These are phyloP conservation scores for Simalia tracyae DNA, from an alignment of 2,797 vertebrate species.

Conservation along the genomic window DNA sequence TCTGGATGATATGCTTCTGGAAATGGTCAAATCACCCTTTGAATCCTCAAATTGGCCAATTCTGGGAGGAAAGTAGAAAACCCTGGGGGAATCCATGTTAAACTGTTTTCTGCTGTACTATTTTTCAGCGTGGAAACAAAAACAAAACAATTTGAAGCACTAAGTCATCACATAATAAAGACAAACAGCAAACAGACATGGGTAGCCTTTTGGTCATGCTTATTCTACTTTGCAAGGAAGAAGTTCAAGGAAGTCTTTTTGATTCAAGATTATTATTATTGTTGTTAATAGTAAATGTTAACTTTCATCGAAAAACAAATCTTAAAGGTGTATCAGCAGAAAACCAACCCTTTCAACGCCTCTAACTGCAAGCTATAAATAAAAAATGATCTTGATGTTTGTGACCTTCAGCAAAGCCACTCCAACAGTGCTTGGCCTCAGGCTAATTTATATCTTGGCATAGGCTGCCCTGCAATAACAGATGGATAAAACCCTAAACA, in stretches of 20 bases:
- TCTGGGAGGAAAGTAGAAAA: background rate
- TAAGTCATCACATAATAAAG: background rate
- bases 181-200: background rate
- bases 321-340: background rate
- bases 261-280: background rate
- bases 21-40: background rate
- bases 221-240: background rate
- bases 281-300: background rate
- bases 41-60: background rate
- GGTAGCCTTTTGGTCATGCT: background rate
- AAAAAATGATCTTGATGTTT: background rate
- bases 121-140: background rate
- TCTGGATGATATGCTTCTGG: background rate
- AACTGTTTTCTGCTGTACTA: background rate
- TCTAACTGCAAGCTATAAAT: background rate
- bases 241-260: background rate
- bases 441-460: background rate
- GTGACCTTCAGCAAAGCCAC: background rate
- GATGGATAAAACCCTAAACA: background rate
- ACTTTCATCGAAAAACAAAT: background rate
- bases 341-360: background rate
- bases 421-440: background rate
- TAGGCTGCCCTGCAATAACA: conserved; percentile 11
- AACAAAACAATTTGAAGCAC: background rate
- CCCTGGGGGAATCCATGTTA: background rate